Percentiles rank a stretch among this genome's conserved stretches.
Conservation (phyloP, 2,113 vertebrate species). For the Etheostoma cragini region DNA sequence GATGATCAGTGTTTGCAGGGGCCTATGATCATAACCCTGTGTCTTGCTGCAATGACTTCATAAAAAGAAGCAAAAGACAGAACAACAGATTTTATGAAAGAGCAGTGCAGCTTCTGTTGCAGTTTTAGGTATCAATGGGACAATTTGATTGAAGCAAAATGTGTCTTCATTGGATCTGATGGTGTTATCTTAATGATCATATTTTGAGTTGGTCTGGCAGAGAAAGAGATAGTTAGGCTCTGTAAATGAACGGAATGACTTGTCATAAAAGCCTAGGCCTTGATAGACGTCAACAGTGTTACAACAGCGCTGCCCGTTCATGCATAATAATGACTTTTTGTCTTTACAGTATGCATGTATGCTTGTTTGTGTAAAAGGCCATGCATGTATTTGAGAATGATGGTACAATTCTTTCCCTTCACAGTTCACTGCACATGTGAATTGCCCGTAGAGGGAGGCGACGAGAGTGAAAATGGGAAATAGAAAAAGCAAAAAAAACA, state of each 20-base stretch:
- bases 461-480: slow-evolving; percentile 71
- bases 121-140: background rate
- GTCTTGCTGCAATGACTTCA: background rate
- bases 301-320: slow-evolving; percentile 32
- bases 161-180: slow-evolving; percentile 7
- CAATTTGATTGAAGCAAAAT: slow-evolving; percentile 5
- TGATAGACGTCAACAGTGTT: slow-evolving; percentile 2
- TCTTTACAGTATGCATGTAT: slow-evolving; percentile 30
- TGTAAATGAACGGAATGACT: slow-evolving; percentile 4
- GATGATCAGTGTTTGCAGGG: slow-evolving; percentile 14
- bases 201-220: slow-evolving; percentile 11
- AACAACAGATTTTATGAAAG: background rate
- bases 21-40: background rate
- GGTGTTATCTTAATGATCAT: slow-evolving; percentile 16
- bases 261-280: slow-evolving; percentile 11
- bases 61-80: slow-evolving; percentile 2
- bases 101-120: background rate
- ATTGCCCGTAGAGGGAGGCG: slow-evolving; percentile 77
- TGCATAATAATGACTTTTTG: slow-evolving; percentile 66
- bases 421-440: slow-evolving; percentile 79
- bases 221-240: slow-evolving; percentile 3
- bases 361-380: slow-evolving; percentile 58
- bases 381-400: slow-evolving; percentile 57
- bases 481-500: slow-evolving; percentile 63
- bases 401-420: slow-evolving; percentile 71